Conservation (phyloP, 2,888 invertebrate genomes). For the Leptopilina syphax region DNA sequence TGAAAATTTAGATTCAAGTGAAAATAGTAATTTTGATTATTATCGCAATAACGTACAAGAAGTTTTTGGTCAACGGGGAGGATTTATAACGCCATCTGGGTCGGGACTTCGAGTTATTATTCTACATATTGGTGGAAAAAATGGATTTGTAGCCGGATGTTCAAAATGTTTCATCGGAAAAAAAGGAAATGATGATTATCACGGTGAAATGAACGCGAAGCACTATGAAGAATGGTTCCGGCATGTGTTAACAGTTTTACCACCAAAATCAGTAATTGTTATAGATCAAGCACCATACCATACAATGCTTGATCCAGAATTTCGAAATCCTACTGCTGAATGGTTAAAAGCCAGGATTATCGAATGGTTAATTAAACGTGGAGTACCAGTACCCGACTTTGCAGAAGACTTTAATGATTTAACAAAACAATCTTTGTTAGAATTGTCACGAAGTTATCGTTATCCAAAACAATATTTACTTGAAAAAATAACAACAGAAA, state of each 20-base stretch:
- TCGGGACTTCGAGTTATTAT: not conserved
- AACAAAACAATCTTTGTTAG: not conserved
- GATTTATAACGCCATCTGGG: not conserved
- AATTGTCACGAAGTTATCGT: not conserved
- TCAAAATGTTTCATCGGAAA: conserved; percentile 18
- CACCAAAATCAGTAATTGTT: conserved; percentile 40
- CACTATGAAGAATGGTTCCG: conserved; percentile 44
- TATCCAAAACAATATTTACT: not conserved
- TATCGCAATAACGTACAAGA: not conserved
- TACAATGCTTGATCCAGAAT: not conserved
- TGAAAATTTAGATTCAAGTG: not conserved
- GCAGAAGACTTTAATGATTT: not conserved
- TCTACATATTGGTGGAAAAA: not conserved
- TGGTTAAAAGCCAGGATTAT: not conserved
- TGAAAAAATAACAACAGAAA: not conserved
- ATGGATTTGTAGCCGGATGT: not conserved
- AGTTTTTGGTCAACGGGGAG: not conserved
- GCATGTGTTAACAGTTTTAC: conserved; percentile 40
- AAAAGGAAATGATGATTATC: conserved; percentile 40
- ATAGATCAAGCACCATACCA: conserved; percentile 47
- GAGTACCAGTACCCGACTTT: not conserved
- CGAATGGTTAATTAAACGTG: not conserved
- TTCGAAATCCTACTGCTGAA: not conserved
- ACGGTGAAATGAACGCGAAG: conserved; percentile 36
- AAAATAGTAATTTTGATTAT: not conserved